Conservation (phyloP, 2,888 invertebrate species). For the Zaprionus lineosus region DNA sequence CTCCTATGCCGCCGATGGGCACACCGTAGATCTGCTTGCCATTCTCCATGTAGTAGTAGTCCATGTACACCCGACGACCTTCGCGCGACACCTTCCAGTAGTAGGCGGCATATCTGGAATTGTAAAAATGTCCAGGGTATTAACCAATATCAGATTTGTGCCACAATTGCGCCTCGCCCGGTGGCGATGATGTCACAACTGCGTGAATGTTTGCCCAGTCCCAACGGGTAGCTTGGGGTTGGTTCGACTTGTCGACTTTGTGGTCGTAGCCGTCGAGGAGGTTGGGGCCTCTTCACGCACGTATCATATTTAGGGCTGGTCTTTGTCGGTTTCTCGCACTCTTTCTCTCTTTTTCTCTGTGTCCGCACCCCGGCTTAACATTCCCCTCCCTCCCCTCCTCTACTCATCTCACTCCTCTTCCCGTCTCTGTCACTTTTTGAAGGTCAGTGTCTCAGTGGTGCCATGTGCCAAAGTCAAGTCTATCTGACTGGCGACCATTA, state of each 20-base stretch:
- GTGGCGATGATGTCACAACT: conserved; percentile 58
- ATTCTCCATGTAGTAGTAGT: conserved; percentile 87
- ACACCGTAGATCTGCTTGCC: conserved; percentile 95
- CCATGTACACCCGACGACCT: conserved; percentile 90
- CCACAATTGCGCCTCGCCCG: conserved; percentile 24
- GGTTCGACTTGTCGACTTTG: conserved; percentile 1
- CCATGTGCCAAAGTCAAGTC: conserved; percentile 43
- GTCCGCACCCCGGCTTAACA: too few relatives aligned
- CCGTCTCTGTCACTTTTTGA: conserved; percentile 29
- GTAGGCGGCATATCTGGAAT: conserved; percentile 87
- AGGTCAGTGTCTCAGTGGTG: conserved; percentile 50
- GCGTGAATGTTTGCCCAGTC: conserved; percentile 40
- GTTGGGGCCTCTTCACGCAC: conserved; percentile 14
- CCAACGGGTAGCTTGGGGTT: conserved; percentile 10
- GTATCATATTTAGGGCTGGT: conserved; percentile 35
- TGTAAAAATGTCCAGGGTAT: conserved; percentile 38
- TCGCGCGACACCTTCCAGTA: conserved; percentile 86
- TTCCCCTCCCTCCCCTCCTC: too few relatives aligned
- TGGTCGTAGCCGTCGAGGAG: too few relatives aligned
- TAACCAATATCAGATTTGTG: conserved; percentile 22
- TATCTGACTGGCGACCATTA: conserved; percentile 12
- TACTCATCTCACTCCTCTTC: conserved; percentile 17
- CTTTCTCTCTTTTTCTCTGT: too few relatives aligned
- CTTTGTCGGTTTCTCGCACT: too few relatives aligned
- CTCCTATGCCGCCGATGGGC: conserved; percentile 92